A percentile compares a stretch with the other conserved stretches of the same genome.
phyloP scores from a whole-genome alignment of 2,888 invertebrate genomes.

The Drosophila borealis region DNA sequence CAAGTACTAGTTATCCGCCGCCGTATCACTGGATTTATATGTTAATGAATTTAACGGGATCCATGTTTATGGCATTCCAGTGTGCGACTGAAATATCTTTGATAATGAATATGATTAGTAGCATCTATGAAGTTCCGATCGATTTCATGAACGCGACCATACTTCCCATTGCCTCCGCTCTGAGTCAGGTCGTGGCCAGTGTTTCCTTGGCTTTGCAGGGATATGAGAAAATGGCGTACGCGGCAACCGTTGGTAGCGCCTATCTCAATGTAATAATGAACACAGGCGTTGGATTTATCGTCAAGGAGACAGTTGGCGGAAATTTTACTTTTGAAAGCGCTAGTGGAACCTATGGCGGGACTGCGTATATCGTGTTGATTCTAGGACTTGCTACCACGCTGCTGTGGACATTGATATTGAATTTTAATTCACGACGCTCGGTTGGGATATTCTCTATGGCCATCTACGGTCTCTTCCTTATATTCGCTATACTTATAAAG shows the following conservation, averaged over 20 bases:
- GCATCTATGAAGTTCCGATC: conserved; percentile 16
- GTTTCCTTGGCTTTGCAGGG: background rate
- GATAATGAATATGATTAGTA: conserved; percentile 33
- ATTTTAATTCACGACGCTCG: conserved; percentile 8
- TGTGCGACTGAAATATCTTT: conserved; percentile 45
- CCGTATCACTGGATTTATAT: conserved; percentile 38
- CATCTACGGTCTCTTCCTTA: background rate
- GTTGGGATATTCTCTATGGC: conserved; percentile 3
- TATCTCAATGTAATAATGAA: background rate
- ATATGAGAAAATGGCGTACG: conserved; percentile 9
- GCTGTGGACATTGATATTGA: background rate
- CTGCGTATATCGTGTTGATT: background rate
- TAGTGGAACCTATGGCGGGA: background rate
- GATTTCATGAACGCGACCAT: conserved; percentile 33
- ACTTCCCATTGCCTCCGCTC: background rate
- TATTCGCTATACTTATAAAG: background rate
- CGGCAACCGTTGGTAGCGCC: background rate
- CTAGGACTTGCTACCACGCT: background rate
- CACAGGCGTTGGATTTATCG: background rate
- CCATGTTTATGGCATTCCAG: conserved; percentile 35
- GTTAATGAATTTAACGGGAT: conserved; percentile 36
- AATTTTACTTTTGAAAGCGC: accelerated
- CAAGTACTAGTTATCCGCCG: conserved; percentile 38
- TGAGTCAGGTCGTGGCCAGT: background rate
- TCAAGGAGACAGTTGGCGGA: accelerated